Evolutionary conservation across 2,797 vertebrate species (phyloP).

Genomic region (Lophotriccus pileatus): DNA sequence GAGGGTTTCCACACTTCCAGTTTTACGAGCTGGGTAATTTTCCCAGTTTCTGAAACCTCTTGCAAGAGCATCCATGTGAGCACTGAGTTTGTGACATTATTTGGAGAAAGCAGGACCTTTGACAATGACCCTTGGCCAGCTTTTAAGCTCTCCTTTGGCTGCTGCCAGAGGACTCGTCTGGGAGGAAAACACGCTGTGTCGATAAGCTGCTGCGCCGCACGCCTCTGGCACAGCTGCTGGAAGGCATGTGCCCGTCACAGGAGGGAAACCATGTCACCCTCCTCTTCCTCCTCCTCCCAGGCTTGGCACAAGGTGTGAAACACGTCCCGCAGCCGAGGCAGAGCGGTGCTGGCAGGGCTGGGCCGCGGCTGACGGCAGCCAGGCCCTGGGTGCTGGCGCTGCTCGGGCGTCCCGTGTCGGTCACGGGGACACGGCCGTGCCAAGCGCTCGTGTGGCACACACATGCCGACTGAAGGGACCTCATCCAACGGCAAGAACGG

Average conservation of each 20-base stretch:
- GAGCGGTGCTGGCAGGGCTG: background rate
- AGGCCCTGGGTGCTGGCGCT: background rate
- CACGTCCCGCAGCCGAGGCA: background rate
- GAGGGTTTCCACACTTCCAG: background rate
- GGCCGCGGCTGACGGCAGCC: background rate
- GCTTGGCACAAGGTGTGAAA: background rate
- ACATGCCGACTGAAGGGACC: background rate
- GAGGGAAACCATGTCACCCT: background rate
- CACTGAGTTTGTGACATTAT: background rate
- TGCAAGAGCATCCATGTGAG: background rate
- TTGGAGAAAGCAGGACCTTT: constrained; percentile 26
- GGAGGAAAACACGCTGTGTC: background rate
- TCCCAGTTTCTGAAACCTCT: background rate
- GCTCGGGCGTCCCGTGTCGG: background rate
- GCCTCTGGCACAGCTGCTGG: background rate
- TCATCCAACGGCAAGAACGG: background rate
- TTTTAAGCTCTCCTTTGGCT: background rate
- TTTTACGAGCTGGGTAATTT: background rate
- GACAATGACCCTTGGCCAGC: constrained; percentile 22
- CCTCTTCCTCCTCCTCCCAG: constrained; percentile 25
- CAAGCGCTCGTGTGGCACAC: background rate
- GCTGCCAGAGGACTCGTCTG: background rate
- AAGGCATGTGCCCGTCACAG: background rate
- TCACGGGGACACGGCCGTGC: background rate
- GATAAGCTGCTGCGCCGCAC: background rate